phyloP scores from a whole-genome alignment of 2,113 vertebrate species.

The Coregonus clupeaformis region DNA sequence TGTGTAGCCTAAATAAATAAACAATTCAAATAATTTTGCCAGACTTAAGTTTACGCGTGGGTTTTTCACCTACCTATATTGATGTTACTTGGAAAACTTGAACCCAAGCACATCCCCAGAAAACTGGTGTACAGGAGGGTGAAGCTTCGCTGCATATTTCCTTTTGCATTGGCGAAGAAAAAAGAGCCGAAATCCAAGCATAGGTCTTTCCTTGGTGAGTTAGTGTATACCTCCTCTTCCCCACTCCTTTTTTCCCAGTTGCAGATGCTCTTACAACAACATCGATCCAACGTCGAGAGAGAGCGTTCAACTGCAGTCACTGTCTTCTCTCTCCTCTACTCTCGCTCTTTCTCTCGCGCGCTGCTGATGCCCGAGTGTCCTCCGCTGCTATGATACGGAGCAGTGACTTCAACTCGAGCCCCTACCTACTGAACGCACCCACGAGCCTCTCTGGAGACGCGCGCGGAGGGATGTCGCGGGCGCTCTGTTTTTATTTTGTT shows the following conservation, averaged over 20 bases:
- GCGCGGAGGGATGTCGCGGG: constrained; percentile 8
- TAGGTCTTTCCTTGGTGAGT: constrained; percentile 80
- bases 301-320: constrained; percentile 39
- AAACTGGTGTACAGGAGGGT: constrained; percentile 96
- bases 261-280: constrained; percentile 41
- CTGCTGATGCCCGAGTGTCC: constrained; percentile 50
- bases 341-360: constrained; percentile 37
- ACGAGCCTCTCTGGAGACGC: constrained; percentile 31
- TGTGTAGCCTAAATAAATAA: neutral
- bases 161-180: constrained; percentile 97
- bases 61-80: constrained; percentile 91
- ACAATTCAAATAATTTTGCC: neutral
- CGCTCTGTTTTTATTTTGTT: neutral
- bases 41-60: constrained; percentile 11
- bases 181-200: constrained; percentile 89
- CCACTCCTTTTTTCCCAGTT: constrained; percentile 44
- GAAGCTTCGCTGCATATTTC: constrained; percentile 99
- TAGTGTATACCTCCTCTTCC: constrained; percentile 30
- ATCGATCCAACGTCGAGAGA: constrained; percentile 52
- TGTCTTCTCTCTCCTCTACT: constrained; percentile 36
- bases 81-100: constrained; percentile 99
- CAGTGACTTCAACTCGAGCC: constrained; percentile 54
- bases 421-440: constrained; percentile 33
- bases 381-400: constrained; percentile 60
- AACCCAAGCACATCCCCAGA: constrained; percentile 95